Evolutionary conservation across 2,113 vertebrate genomes (phyloP).

Genomic region (Peromyscus californicus): DNA sequence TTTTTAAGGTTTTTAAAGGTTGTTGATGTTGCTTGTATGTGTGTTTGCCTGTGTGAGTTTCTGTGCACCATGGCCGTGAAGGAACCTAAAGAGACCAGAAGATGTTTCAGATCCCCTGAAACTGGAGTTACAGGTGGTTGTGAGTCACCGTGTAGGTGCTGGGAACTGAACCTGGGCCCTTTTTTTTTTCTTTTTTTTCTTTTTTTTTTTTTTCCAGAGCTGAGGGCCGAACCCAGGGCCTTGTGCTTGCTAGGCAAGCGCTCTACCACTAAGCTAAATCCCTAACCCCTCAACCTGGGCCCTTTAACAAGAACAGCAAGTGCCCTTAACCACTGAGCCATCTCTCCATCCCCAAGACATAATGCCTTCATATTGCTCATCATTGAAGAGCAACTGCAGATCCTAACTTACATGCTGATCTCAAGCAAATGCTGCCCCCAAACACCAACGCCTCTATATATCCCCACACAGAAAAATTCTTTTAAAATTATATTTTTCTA

Average conservation of each 20-base stretch:
- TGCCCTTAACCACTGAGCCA: background rate
- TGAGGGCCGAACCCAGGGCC: no score
- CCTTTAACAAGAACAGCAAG: background rate
- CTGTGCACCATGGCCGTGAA: no score
- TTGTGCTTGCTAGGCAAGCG: no score
- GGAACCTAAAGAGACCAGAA: no score
- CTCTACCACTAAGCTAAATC: no score
- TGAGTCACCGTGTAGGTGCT: fast-evolving
- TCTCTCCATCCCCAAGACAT: background rate
- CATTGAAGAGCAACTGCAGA: slow-evolving; percentile 53
- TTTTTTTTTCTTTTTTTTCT: no score
- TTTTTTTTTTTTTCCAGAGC: no score
- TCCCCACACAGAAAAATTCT: background rate
- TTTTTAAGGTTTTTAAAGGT: background rate
- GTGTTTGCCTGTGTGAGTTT: no score
- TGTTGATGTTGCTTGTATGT: background rate
- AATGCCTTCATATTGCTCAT: slow-evolving; percentile 44
- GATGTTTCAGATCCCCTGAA: background rate
- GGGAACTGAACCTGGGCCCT: background rate
- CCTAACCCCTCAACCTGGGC: background rate
- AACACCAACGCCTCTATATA: slow-evolving; percentile 29
- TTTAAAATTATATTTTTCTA: background rate
- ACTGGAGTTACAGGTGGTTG: background rate
- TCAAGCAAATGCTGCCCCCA: slow-evolving; percentile 59
- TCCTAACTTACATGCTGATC: slow-evolving; percentile 51